A percentile compares a stretch with the other conserved stretches of the same genome.
phyloP scores from a whole-genome alignment of 1,140 invertebrate species.

The Calephelis nemesis region DNA sequence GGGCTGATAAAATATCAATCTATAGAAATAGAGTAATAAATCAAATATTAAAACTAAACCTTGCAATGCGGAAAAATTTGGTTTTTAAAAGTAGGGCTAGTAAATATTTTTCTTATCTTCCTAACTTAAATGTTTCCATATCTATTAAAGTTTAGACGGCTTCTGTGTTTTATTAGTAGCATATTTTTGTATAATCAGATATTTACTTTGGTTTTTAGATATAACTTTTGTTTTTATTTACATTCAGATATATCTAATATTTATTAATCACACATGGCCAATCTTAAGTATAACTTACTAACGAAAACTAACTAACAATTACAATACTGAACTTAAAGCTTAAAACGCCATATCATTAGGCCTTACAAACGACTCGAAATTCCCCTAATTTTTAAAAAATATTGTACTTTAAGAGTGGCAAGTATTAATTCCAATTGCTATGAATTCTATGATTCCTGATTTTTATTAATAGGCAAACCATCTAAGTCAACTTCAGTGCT shows the following conservation, averaged over 20 bases:
- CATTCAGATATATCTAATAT: background rate
- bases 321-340: constrained; percentile 16
- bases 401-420: background rate
- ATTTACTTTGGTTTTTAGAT: no score
- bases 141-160: no score
- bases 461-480: constrained; percentile 79
- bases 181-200: no score
- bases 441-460: constrained; percentile 23
- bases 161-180: no score
- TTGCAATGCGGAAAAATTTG: no score
- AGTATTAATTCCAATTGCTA: background rate
- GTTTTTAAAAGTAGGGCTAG: no score
- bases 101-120: no score
- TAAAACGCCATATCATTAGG: background rate
- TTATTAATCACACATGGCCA: background rate
- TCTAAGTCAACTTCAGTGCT: constrained; percentile 89
- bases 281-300: background rate
- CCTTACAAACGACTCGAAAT: background rate
- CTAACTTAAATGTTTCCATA: no score
- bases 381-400: no score
- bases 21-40: no score
- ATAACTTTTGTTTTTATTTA: background rate
- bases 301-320: background rate
- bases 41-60: no score
- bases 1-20: no score